Conservation (phyloP, 2,888 invertebrate species). For the Ophonus ardosiacus region DNA sequence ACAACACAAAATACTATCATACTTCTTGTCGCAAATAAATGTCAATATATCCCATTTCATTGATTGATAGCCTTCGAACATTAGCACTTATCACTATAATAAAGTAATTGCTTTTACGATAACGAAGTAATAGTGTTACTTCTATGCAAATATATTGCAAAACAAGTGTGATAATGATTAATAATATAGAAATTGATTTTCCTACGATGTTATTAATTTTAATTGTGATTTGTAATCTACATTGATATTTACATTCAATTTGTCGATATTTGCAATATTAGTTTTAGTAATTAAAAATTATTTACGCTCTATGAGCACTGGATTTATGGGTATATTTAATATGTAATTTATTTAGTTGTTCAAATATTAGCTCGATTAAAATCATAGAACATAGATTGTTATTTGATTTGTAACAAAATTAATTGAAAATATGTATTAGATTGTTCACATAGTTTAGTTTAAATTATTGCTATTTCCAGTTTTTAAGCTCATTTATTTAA, state of each 20-base stretch:
- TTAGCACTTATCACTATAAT: conserved; percentile 6
- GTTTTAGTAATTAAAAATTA: conserved; percentile 24
- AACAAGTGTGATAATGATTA: conserved; percentile 40
- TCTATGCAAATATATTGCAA: conserved; percentile 36
- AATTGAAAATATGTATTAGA: not conserved
- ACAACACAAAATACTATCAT: not conserved
- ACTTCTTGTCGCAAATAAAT: not conserved
- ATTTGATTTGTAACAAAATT: conserved; percentile 15
- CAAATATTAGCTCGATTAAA: conserved; percentile 23
- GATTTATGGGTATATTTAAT: not conserved
- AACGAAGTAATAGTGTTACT: not conserved
- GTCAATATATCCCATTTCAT: not conserved
- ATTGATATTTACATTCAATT: conserved; percentile 34
- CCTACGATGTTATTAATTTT: conserved; percentile 22
- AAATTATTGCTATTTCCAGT: not conserved
- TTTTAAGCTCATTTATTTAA: not conserved
- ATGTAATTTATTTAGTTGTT: not conserved
- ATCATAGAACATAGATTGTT: not conserved
- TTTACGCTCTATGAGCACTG: not conserved
- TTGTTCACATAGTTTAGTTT: not conserved
- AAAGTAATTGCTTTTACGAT: conserved; percentile 22
- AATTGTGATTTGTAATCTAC: conserved; percentile 12
- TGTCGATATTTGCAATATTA: conserved; percentile 23
- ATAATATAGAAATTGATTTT: conserved; percentile 45
- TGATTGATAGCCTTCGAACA: not conserved